Evolutionary conservation across 2,797 vertebrate genomes (phyloP).

Genomic region (Rhinichthys osculus): DNA sequence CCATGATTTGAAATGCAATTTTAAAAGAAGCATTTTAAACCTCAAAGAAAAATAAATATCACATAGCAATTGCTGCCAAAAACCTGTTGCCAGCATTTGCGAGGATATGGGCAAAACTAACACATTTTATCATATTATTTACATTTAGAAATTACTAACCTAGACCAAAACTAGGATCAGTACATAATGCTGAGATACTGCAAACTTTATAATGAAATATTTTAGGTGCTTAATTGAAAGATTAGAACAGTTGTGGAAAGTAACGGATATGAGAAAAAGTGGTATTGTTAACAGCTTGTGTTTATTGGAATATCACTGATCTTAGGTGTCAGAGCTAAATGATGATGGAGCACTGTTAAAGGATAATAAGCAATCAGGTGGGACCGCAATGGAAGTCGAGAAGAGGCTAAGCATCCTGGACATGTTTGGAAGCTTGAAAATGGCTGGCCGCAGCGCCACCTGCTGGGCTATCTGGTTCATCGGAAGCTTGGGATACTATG

Average conservation of each 20-base stretch:
- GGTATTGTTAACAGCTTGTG: neutral
- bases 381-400: neutral
- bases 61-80: neutral
- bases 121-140: neutral
- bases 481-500: constrained; percentile 92
- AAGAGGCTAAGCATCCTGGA: constrained; percentile 86
- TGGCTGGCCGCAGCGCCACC: constrained; percentile 85
- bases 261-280: neutral
- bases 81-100: neutral
- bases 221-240: neutral
- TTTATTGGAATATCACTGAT: neutral
- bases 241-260: neutral
- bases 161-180: neutral
- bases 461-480: constrained; percentile 96
- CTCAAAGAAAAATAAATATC: neutral
- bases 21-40: neutral
- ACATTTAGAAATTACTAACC: neutral
- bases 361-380: constrained; percentile 53
- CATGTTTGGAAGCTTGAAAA: constrained; percentile 85
- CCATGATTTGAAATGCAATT: neutral
- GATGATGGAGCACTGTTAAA: constrained; percentile 49
- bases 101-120: neutral
- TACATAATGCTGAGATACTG: neutral
- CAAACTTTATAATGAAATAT: neutral
- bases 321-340: constrained; percentile 62